Conservation (phyloP, 2,888 invertebrate genomes). For the Aspidapion aeneum region DNA sequence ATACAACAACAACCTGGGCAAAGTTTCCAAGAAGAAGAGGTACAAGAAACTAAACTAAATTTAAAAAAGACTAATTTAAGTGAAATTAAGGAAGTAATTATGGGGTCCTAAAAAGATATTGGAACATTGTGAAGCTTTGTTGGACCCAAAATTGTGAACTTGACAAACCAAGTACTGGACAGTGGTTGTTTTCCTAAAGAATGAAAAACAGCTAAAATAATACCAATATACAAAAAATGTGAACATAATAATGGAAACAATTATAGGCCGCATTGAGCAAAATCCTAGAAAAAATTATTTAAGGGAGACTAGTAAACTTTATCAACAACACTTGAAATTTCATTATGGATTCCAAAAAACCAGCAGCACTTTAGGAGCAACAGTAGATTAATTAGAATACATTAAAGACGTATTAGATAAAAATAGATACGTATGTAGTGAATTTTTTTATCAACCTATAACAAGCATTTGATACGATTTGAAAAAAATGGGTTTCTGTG, state of each 20-base stretch:
- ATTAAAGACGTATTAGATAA: background rate
- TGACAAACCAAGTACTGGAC: background rate
- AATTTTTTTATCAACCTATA: background rate
- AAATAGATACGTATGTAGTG: background rate
- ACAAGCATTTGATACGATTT: background rate
- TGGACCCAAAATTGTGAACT: background rate
- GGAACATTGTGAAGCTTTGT: background rate
- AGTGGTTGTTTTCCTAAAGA: background rate
- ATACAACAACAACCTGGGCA: background rate
- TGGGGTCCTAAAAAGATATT: background rate
- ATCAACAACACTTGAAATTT: background rate
- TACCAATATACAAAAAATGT: background rate
- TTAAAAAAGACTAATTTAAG: background rate
- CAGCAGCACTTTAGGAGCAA: background rate
- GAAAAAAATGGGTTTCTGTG: background rate
- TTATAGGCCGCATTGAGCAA: background rate
- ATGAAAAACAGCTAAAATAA: background rate
- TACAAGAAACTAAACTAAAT: background rate
- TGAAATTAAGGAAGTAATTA: background rate
- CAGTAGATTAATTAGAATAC: background rate
- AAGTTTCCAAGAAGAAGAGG: background rate
- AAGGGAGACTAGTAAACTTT: background rate
- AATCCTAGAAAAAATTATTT: background rate
- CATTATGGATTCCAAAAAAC: background rate
- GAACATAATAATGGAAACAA: background rate